A percentile compares a stretch with the other conserved stretches of the same genome.
phyloP scores from a whole-genome alignment of 1,140 invertebrate species.

The Drosophila persimilis region DNA sequence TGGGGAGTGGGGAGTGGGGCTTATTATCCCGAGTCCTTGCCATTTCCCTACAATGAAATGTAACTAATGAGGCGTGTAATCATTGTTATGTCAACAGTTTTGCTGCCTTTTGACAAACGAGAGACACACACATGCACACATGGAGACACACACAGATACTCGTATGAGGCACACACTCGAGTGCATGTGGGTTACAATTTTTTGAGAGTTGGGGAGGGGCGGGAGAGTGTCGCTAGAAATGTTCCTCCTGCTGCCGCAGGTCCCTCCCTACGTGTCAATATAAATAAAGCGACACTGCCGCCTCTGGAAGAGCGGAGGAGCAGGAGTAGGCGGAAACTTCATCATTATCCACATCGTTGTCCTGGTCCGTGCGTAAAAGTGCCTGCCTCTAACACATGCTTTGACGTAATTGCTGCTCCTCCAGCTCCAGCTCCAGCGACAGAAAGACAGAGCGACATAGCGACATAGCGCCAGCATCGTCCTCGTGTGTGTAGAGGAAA shows the following conservation, averaged over 20 bases:
- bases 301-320: slow-evolving; percentile 8
- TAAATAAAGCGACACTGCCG: slow-evolving; percentile 59
- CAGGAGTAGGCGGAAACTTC: slow-evolving; percentile 11
- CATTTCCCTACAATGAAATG: slow-evolving; percentile 56
- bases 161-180: slow-evolving; percentile 11
- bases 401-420: slow-evolving; percentile 64
- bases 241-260: slow-evolving; percentile 41
- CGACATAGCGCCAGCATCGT: slow-evolving; percentile 32
- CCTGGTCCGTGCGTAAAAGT: slow-evolving; percentile 48
- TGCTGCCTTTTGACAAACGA: slow-evolving; percentile 77
- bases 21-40: slow-evolving; percentile 41
- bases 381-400: slow-evolving; percentile 32
- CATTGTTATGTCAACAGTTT: slow-evolving; percentile 82
- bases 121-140: slow-evolving; percentile 32
- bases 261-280: slow-evolving; percentile 64
- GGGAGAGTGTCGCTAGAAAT: slow-evolving; percentile 39
- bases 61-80: slow-evolving; percentile 81
- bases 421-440: slow-evolving; percentile 6
- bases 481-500: slow-evolving; percentile 63
- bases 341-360: slow-evolving; percentile 17
- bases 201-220: background rate
- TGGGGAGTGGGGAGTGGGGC: slow-evolving; percentile 3
- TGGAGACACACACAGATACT: slow-evolving; percentile 2
- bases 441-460: no score
- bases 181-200: slow-evolving; percentile 38